Evolutionary conservation across 2,113 vertebrate genomes (phyloP).

Genomic region (Nerophis ophidion): DNA sequence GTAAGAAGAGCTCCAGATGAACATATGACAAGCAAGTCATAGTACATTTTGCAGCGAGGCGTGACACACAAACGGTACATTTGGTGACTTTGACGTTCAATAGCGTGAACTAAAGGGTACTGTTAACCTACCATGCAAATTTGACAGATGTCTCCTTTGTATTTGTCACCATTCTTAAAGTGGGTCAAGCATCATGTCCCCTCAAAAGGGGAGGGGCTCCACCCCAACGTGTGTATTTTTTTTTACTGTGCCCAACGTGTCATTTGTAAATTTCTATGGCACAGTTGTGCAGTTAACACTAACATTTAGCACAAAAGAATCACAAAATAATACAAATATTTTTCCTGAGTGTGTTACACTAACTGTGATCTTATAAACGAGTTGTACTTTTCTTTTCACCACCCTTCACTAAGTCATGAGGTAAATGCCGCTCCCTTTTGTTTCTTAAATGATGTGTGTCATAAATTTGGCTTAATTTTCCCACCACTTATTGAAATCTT

Average conservation of each 20-base stretch:
- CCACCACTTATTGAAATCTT: not conserved
- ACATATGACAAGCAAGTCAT: not conserved
- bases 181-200: conserved; percentile 21
- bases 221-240: not conserved
- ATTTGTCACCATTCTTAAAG: conserved; percentile 4
- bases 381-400: too few relatives aligned
- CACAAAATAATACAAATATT: too few relatives aligned
- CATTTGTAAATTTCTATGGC: too few relatives aligned
- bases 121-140: not conserved
- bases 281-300: too few relatives aligned
- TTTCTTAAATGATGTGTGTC: not conserved
- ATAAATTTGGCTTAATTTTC: not conserved
- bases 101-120: not conserved
- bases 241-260: not conserved
- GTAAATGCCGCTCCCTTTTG: not conserved
- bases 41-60: not conserved
- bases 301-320: too few relatives aligned
- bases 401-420: not conserved
- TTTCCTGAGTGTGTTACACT: too few relatives aligned
- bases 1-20: not conserved
- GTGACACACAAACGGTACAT: not conserved
- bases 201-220: conserved; percentile 3
- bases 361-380: too few relatives aligned
- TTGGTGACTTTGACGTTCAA: not conserved
- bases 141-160: not conserved